A percentile compares a stretch with the other conserved stretches of the same genome.
Conservation (phyloP, 2,888 invertebrate species). For the Gymnocheta viridis region DNA sequence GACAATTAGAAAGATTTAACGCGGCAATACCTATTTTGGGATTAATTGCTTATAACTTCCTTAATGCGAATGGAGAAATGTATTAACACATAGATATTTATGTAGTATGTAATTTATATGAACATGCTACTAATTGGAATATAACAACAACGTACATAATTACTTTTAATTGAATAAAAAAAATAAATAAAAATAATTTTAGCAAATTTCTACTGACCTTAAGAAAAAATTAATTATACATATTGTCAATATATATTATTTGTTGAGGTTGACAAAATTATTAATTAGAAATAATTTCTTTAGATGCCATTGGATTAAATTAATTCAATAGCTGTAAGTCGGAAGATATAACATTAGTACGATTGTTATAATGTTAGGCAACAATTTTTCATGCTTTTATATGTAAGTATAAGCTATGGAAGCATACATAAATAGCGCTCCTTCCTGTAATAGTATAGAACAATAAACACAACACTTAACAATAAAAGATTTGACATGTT, state of each 20-base stretch:
- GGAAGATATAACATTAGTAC: too few relatives aligned
- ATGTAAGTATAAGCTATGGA: too few relatives aligned
- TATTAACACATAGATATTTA: slow-evolving; percentile 2
- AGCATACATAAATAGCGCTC: too few relatives aligned
- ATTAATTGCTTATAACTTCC: slow-evolving; percentile 48
- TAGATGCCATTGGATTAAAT: background rate
- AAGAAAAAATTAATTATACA: slow-evolving; percentile 4
- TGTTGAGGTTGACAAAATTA: slow-evolving; percentile 16
- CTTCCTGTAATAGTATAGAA: too few relatives aligned
- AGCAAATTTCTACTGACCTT: slow-evolving; percentile 31
- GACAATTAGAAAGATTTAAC: slow-evolving; percentile 27
- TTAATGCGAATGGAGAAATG: background rate
- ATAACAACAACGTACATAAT: slow-evolving; percentile 45
- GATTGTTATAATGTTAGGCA: too few relatives aligned
- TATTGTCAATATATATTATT: background rate
- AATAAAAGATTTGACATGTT: too few relatives aligned
- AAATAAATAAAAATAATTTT: background rate
- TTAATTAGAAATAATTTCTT: slow-evolving; percentile 4
- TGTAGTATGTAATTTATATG: background rate
- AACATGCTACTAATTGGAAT: slow-evolving; percentile 55
- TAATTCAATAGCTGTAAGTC: too few relatives aligned
- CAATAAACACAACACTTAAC: too few relatives aligned
- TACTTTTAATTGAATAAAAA: slow-evolving; percentile 24
- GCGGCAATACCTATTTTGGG: slow-evolving; percentile 32
- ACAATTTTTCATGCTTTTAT: too few relatives aligned